Evolutionary conservation across 2,888 invertebrate species (phyloP), one percentile per base, ranked within the genome.

Genomic region (Apotomis turbidana): DNA sequence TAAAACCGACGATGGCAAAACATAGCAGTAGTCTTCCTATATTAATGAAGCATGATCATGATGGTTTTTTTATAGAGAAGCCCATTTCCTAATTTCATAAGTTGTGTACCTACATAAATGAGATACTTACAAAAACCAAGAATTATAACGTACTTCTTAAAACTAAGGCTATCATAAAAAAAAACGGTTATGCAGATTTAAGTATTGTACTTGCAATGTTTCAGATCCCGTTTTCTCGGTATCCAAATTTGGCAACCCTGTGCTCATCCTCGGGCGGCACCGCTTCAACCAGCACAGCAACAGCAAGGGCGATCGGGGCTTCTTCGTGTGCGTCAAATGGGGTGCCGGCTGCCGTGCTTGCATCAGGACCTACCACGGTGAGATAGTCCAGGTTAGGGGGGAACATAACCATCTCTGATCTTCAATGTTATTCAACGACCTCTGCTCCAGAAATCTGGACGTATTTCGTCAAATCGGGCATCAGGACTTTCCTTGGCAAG

Each of bases 241-340:
- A 8, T 75, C 80, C 5, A 79, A 72, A 64, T 69, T 62, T 15
- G 80, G 81, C 4, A 79, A 74, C 63, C 74, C 76, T 1, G 77
- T 76, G 5, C 57, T 81, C 27, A 46, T 75, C 5, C 59, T 76
- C 9, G 72, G 73, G 10, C 69, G 76, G 0, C 74, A 60, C 75
- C 80, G 87, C 1, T 86, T 80, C 71, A 85, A 86, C 67, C 76
- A 80, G 63, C 84, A 86, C 68, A 81, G 81, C 55, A 79, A 75
- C 61, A 81, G 79, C 6, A 80, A 51, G 46, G 82, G 81, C 0
- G 51, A 74, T 1, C 77, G 68, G 27, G 79, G 81, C 0, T 81
- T 76, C 57, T 87, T 80, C 66, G 80, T 82, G 36, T 84, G 84
- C 64, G 77, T 75, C 15, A 82, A 79, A 55, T 73, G 78, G 76